phyloP scores from a whole-genome alignment of 2,888 invertebrate species.

The Drosophila formosana region DNA sequence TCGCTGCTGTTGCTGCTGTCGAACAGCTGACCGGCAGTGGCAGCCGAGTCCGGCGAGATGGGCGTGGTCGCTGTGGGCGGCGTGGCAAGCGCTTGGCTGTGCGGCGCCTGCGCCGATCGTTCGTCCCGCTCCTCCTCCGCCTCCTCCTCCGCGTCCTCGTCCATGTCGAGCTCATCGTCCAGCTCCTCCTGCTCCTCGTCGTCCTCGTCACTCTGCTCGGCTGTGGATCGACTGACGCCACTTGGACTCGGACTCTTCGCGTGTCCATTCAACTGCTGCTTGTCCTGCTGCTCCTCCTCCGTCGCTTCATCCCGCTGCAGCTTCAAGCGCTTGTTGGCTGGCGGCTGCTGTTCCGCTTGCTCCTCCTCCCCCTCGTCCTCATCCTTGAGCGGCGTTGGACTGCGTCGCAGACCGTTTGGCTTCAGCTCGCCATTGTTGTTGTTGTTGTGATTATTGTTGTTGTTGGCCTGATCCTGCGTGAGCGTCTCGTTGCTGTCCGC shows the following conservation, averaged over 20 bases:
- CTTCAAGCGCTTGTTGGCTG: conserved; percentile 38
- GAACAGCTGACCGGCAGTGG: conserved; percentile 82
- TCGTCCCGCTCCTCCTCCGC: conserved; percentile 31
- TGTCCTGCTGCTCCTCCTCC: conserved; percentile 17
- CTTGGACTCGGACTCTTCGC: conserved; percentile 44
- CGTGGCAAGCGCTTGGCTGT: conserved; percentile 68
- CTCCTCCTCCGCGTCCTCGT: conserved; percentile 36
- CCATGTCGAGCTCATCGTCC: conserved; percentile 39
- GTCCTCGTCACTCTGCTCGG: conserved; percentile 41
- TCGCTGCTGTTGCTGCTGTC: conserved; percentile 84
- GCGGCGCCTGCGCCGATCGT: conserved; percentile 66
- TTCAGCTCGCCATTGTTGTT: conserved; percentile 39
- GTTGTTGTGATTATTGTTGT: conserved; percentile 52
- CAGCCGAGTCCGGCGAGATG: conserved; percentile 82
- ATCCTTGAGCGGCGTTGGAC: conserved; percentile 52
- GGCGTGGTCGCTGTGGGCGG: conserved; percentile 81
- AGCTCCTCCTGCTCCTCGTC: conserved; percentile 45
- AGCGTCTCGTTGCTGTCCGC: conserved; percentile 60
- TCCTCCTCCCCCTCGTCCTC: conserved; percentile 14
- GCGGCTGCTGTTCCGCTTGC: conserved; percentile 21
- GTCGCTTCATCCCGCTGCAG: conserved; percentile 22
- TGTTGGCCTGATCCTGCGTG: conserved; percentile 61
- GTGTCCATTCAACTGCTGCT: conserved; percentile 32
- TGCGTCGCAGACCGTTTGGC: conserved; percentile 55
- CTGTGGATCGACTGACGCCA: conserved; percentile 40